These are phyloP conservation scores for Nicator chloris DNA, from an alignment of 2,113 vertebrate species.

Conservation along the genomic window DNA sequence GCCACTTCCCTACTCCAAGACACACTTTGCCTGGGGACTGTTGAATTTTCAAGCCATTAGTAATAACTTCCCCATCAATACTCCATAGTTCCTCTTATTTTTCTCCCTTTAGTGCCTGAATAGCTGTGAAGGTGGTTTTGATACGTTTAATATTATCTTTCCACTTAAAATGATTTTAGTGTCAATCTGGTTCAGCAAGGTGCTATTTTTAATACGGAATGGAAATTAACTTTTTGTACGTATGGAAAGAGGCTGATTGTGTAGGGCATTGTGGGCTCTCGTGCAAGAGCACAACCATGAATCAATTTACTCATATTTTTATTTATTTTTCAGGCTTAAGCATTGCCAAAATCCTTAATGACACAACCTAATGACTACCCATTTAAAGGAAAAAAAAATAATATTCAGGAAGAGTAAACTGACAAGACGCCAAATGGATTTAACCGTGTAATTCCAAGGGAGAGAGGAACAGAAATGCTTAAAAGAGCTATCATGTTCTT, in stretches of 20 bases:
- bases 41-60: neutral
- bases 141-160: constrained; percentile 8
- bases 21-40: neutral
- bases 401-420: neutral
- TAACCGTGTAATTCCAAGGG: neutral
- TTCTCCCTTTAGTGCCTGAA: neutral
- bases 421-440: neutral
- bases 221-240: neutral
- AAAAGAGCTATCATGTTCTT: neutral
- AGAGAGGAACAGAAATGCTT: neutral
- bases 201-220: constrained; percentile 29
- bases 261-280: neutral
- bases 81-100: neutral
- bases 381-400: neutral
- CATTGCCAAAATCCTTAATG: neutral
- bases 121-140: neutral
- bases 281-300: neutral
- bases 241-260: constrained; percentile 22
- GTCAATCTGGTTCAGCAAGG: neutral
- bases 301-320: neutral
- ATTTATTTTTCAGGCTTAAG: constrained; percentile 3
- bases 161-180: neutral
- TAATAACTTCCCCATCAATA: constrained; percentile 20
- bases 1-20: neutral
- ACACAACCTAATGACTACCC: neutral